These are phyloP conservation scores for Teleogryllus occipitalis DNA, from an alignment of 1,140 invertebrate genomes.

Conservation along the genomic window DNA sequence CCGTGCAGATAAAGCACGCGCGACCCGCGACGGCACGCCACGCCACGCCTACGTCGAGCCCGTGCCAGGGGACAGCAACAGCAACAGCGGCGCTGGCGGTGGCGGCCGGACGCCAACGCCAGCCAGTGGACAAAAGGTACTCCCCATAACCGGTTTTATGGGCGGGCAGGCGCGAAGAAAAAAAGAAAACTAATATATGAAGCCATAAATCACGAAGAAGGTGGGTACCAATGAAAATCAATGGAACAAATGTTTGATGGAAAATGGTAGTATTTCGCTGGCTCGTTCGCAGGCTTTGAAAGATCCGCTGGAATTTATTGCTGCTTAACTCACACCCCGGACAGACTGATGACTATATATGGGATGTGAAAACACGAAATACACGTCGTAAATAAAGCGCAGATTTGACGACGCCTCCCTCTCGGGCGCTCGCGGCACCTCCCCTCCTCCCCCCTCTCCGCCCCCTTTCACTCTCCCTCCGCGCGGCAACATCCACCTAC, in stretches of 20 bases:
- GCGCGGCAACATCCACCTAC: background rate
- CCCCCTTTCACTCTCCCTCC: background rate
- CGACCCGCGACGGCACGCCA: too few relatives aligned
- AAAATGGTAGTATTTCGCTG: constrained; percentile 4
- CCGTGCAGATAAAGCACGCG: too few relatives aligned
- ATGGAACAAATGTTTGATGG: constrained; percentile 4
- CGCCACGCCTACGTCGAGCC: too few relatives aligned
- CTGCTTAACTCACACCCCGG: background rate
- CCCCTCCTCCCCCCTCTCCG: too few relatives aligned
- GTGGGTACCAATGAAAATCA: background rate
- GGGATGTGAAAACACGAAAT: background rate
- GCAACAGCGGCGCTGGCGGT: too few relatives aligned
- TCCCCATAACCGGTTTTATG: too few relatives aligned
- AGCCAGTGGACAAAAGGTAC: too few relatives aligned
- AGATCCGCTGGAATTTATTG: constrained; percentile 4
- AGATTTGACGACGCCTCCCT: background rate
- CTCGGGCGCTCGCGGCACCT: too few relatives aligned
- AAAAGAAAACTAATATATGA: background rate
- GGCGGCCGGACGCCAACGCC: too few relatives aligned
- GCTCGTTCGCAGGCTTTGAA: background rate
- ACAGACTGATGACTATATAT: constrained; percentile 5
- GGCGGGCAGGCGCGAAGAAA: background rate
- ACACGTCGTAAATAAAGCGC: background rate
- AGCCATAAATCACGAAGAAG: background rate
- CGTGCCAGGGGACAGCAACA: too few relatives aligned